phyloP scores from a whole-genome alignment of 2,797 vertebrate genomes.

The Sebastes jordani region DNA sequence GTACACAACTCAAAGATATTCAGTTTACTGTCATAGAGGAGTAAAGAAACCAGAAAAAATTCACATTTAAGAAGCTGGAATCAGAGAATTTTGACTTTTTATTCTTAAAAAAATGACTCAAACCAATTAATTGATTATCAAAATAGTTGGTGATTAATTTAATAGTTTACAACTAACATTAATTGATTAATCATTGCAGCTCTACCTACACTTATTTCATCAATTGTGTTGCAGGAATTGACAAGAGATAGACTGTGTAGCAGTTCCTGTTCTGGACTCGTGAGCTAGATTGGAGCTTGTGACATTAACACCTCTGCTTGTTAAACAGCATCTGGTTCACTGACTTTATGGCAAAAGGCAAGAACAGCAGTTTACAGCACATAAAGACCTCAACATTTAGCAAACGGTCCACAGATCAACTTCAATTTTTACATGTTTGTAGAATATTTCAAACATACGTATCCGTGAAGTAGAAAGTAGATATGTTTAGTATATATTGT shows the following conservation, averaged over 20 bases:
- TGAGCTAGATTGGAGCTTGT: neutral
- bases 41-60: too few species aligned
- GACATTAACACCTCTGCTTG: neutral
- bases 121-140: too few species aligned
- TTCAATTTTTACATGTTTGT: neutral
- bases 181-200: too few species aligned
- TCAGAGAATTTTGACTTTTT: too few species aligned
- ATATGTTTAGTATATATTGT: neutral
- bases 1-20: too few species aligned
- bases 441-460: neutral
- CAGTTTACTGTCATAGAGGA: too few species aligned
- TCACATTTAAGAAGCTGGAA: too few species aligned
- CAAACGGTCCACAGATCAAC: neutral
- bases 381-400: neutral
- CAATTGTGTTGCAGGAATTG: neutral
- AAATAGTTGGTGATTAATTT: too few species aligned
- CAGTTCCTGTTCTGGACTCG: neutral
- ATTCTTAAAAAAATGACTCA: too few species aligned
- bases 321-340: neutral
- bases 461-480: neutral
- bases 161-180: too few species aligned
- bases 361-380: neutral
- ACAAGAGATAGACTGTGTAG: neutral
- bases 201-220: neutral
- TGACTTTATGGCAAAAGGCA: neutral